Conservation (phyloP, 2,888 invertebrate genomes). For the Stenoptilia bipunctidactyla region DNA sequence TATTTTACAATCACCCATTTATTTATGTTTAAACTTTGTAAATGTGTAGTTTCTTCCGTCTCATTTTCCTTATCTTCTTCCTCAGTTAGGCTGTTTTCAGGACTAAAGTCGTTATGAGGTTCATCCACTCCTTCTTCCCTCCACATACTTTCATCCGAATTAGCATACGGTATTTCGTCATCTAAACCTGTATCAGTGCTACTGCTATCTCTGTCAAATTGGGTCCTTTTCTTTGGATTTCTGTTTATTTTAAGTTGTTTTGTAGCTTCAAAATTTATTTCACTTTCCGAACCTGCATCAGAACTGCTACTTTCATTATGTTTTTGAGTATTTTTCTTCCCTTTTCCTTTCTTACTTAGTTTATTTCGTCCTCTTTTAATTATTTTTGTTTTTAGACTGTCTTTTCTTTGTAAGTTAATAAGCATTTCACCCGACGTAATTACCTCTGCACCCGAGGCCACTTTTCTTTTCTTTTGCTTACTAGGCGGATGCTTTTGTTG, state of each 20-base stretch:
- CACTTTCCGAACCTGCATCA: neutral
- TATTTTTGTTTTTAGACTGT: neutral
- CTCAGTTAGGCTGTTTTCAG: too few species aligned
- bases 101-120: too few species aligned
- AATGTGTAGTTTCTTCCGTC: neutral
- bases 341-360: neutral
- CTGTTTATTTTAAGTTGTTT: neutral
- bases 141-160: slow-evolving; percentile 1
- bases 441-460: slow-evolving; percentile 12
- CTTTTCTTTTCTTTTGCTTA: slow-evolving; percentile 11
- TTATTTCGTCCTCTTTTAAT: neutral
- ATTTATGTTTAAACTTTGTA: neutral
- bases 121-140: neutral
- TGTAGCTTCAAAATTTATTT: too few species aligned
- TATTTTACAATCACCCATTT: neutral
- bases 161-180: slow-evolving; percentile 1
- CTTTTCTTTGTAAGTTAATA: neutral
- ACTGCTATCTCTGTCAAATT: neutral
- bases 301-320: neutral
- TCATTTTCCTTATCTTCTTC: slow-evolving; percentile 1
- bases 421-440: slow-evolving; percentile 8
- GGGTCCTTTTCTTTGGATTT: neutral
- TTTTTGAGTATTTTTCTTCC: neutral
- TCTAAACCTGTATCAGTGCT: neutral
- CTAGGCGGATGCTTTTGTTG: slow-evolving; percentile 4